Evolutionary conservation across 1,140 invertebrate genomes (phyloP).

Genomic region (Antheraea pernyi): DNA sequence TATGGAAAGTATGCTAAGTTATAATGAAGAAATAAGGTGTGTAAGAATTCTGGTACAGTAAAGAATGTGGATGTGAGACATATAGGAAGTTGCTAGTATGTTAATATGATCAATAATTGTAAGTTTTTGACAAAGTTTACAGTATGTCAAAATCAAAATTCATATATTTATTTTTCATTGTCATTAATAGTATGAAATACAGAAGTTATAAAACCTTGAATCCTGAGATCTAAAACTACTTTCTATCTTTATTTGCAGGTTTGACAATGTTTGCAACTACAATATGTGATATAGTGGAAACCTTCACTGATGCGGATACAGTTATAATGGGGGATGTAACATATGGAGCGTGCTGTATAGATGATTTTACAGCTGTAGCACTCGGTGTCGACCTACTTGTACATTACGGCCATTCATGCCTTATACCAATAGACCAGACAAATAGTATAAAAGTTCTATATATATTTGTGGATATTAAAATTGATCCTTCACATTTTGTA

Average conservation of each 20-base stretch:
- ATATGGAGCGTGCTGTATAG: constrained; percentile 99
- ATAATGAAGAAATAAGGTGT: no score
- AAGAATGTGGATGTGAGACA: no score
- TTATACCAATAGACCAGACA: constrained; percentile 97
- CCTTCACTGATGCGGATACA: constrained; percentile 95
- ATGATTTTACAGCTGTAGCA: constrained; percentile 96
- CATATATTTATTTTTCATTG: no score
- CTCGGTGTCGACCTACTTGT: constrained; percentile 95
- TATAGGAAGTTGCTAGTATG: no score
- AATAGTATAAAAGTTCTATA: constrained; percentile 95
- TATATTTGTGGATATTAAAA: constrained; percentile 96
- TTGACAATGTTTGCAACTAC: constrained; percentile 94
- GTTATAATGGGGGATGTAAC: constrained; percentile 99
- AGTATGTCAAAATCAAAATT: no score
- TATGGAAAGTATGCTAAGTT: no score
- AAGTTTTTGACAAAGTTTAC: no score
- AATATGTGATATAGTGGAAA: constrained; percentile 96
- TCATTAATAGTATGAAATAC: neutral
- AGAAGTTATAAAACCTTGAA: neutral
- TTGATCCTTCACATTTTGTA: constrained; percentile 95
- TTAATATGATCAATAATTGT: no score
- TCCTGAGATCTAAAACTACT: neutral
- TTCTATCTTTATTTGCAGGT: constrained; percentile 50
- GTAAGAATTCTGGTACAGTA: no score
- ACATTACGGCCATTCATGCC: constrained; percentile 99